phyloP scores from a whole-genome alignment of 2,797 vertebrate species.

The Emys orbicularis region DNA sequence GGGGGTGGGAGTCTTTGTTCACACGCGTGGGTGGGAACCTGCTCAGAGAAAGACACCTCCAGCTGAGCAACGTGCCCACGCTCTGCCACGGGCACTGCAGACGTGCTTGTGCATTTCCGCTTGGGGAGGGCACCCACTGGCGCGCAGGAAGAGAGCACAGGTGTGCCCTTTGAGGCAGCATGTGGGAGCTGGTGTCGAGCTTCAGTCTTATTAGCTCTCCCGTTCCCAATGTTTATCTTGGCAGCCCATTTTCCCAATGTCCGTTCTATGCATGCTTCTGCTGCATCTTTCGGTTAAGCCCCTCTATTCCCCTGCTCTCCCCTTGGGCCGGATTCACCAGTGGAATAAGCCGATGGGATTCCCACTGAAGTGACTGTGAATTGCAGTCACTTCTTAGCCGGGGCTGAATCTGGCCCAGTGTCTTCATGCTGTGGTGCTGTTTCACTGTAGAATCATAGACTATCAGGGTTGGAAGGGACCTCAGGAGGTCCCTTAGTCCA shows the following conservation, averaged over 20 bases:
- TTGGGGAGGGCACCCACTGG: background rate
- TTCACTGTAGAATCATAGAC: background rate
- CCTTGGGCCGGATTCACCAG: background rate
- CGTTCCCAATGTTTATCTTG: background rate
- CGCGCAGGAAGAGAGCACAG: background rate
- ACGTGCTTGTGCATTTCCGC: background rate
- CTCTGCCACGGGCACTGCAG: background rate
- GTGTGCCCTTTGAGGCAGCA: rapidly evolving
- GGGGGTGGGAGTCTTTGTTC: background rate
- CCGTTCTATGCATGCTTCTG: background rate
- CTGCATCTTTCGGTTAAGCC: background rate
- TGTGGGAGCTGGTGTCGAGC: rapidly evolving
- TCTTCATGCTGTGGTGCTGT: background rate
- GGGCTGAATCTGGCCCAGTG: background rate
- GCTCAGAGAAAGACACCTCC: background rate
- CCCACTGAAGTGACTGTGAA: background rate
- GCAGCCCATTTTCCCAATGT: background rate
- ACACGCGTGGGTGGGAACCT: background rate
- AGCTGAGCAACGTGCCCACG: background rate
- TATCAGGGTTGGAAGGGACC: too few species aligned
- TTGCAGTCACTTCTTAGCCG: background rate
- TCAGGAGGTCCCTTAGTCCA: too few species aligned
- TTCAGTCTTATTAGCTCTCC: background rate
- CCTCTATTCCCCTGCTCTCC: background rate
- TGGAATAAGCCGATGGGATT: background rate